Percentiles rank a stretch among this genome's conserved stretches.
Conservation (phyloP, 2,888 invertebrate genomes). For the Venusia cambrica region DNA sequence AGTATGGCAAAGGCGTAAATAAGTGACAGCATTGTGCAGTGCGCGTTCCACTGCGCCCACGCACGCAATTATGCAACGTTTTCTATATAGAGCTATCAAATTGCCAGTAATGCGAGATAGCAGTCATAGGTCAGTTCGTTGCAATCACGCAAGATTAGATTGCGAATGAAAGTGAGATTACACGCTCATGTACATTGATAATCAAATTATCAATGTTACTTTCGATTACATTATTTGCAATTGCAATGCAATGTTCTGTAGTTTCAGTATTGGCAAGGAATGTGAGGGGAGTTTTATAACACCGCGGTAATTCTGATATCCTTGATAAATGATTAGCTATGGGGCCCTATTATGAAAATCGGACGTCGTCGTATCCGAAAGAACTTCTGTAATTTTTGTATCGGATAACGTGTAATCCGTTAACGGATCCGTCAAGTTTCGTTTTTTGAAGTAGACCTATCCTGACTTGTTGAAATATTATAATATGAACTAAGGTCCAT, state of each 20-base stretch:
- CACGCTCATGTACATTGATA: slow-evolving; percentile 35
- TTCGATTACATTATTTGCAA: slow-evolving; percentile 15
- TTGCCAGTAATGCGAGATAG: slow-evolving; percentile 47
- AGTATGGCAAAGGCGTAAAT: no score
- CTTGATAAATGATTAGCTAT: no score
- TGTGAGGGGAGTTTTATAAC: slow-evolving; percentile 4
- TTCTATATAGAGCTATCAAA: slow-evolving; percentile 51
- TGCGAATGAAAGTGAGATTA: slow-evolving; percentile 48
- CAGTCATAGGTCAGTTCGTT: slow-evolving; percentile 71
- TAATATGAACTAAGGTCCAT: no score
- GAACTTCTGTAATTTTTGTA: no score
- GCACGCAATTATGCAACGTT: slow-evolving; percentile 52
- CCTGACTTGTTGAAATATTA: no score
- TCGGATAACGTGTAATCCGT: no score
- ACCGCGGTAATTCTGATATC: no score
- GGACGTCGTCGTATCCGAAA: no score
- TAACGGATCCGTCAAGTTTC: no score
- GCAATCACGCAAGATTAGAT: slow-evolving; percentile 61
- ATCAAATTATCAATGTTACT: slow-evolving; percentile 25
- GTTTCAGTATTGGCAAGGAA: slow-evolving; percentile 1
- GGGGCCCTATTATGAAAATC: no score
- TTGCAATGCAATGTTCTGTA: slow-evolving; percentile 10
- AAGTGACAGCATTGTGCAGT: slow-evolving; percentile 8
- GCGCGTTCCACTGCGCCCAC: slow-evolving; percentile 28
- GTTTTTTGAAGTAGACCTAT: no score